phyloP scores from a whole-genome alignment of 2,797 vertebrate genomes.

The Falco concolor region DNA sequence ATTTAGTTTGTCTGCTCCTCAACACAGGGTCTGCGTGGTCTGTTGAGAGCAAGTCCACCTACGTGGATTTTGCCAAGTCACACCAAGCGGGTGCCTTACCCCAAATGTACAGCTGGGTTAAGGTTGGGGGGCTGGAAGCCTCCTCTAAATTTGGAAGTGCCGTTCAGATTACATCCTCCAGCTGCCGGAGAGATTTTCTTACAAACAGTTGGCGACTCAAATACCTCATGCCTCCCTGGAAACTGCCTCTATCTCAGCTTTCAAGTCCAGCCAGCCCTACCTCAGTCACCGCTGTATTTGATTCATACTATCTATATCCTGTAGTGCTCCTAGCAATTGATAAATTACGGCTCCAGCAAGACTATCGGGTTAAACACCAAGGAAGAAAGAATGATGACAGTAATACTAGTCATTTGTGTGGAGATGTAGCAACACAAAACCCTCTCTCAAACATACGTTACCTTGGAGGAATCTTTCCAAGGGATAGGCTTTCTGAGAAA shows the following conservation, averaged over 20 bases:
- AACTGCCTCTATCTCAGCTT: constrained; percentile 15
- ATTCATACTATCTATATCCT: constrained; percentile 26
- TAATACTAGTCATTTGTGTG: constrained; percentile 39
- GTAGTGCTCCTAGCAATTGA: neutral
- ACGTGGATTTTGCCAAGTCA: neutral
- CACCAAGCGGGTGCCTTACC: neutral
- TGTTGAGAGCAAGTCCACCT: neutral
- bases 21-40: neutral
- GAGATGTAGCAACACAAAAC: neutral
- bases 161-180: constrained; percentile 43
- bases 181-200: constrained; percentile 60
- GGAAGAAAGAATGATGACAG: constrained; percentile 47
- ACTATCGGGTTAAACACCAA: constrained; percentile 31
- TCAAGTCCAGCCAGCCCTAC: constrained; percentile 18
- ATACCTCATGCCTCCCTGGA: constrained; percentile 18
- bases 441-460: neutral
- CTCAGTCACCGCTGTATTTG: neutral
- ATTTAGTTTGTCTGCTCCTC: neutral
- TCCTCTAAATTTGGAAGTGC: constrained; percentile 28
- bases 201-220: constrained; percentile 52
- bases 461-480: constrained; percentile 16
- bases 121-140: neutral
- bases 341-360: constrained; percentile 32
- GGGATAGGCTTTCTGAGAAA: constrained; percentile 31
- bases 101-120: neutral